Conservation (phyloP, 2,113 vertebrate genomes). For the Antigone vipio region DNA sequence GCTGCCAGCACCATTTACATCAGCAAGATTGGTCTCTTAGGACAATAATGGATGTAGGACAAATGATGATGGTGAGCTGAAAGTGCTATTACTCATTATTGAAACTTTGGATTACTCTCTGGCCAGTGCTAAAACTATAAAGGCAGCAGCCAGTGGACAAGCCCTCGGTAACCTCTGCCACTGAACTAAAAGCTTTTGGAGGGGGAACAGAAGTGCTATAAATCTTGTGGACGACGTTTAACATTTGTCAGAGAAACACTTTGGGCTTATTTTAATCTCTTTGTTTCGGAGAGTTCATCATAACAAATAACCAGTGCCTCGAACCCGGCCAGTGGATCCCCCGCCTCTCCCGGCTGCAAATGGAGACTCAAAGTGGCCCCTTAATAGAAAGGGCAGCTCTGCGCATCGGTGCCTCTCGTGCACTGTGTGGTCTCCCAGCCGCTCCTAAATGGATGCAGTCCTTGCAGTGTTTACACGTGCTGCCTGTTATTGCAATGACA, state of each 20-base stretch:
- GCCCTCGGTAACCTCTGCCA: conserved; percentile 71
- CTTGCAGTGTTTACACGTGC: conserved; percentile 67
- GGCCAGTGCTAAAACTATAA: conserved; percentile 58
- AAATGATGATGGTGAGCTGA: conserved; percentile 76
- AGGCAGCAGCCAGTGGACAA: conserved; percentile 41
- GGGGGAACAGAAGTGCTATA: conserved; percentile 70
- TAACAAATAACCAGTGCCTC: conserved; percentile 73
- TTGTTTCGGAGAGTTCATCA: conserved; percentile 70
- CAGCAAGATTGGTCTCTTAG: conserved; percentile 69
- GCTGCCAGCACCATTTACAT: conserved; percentile 70
- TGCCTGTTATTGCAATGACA: conserved; percentile 61
- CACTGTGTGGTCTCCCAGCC: conserved; percentile 70
- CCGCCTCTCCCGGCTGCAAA: conserved; percentile 48
- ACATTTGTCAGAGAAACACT: conserved; percentile 80
- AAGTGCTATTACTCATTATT: conserved; percentile 72
- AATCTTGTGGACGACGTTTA: conserved; percentile 70
- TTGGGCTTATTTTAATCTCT: conserved; percentile 75
- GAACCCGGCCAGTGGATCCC: conserved; percentile 40
- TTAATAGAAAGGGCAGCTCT: conserved; percentile 17
- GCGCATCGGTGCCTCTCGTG: background rate
- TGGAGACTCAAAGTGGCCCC: conserved; percentile 56
- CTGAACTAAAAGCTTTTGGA: conserved; percentile 78
- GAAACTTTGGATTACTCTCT: conserved; percentile 64
- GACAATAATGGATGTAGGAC: conserved; percentile 73
- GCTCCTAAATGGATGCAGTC: conserved; percentile 31